phyloP scores from a whole-genome alignment of 2,113 vertebrate species.

The Pseudorhombus dupliciocellatus region DNA sequence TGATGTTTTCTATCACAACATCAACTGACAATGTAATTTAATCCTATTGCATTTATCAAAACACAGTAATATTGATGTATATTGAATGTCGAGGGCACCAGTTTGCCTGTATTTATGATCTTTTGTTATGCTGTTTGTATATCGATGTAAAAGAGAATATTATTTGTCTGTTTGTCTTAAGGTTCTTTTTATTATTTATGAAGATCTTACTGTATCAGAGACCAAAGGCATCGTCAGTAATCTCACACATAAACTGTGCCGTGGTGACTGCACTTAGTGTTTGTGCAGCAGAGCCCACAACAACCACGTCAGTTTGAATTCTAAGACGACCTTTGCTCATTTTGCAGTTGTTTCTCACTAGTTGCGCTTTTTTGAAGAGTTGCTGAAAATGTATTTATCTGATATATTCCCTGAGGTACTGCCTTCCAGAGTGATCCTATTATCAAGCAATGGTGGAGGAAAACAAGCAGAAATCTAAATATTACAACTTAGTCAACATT shows the following conservation, averaged over 20 bases:
- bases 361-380: not conserved
- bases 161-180: constrained; percentile 67
- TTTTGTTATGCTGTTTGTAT: constrained; percentile 71
- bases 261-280: constrained; percentile 48
- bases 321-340: not conserved
- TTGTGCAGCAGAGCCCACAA: constrained; percentile 33
- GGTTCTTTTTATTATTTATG: constrained; percentile 73
- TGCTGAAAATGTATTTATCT: constrained; percentile 31
- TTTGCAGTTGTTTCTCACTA: constrained; percentile 20
- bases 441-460: not conserved
- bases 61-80: constrained; percentile 62
- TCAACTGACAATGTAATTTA: constrained; percentile 53
- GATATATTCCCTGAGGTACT: constrained; percentile 5
- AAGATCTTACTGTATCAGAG: constrained; percentile 49
- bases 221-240: constrained; percentile 49
- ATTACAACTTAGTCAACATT: not conserved
- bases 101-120: constrained; percentile 70
- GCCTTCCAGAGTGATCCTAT: constrained; percentile 3
- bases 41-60: constrained; percentile 56
- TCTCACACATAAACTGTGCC: constrained; percentile 17
- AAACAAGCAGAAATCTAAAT: not conserved
- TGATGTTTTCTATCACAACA: constrained; percentile 44
- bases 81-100: constrained; percentile 63
- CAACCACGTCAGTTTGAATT: not conserved
- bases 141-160: constrained; percentile 70